phyloP scores from a whole-genome alignment of 2,113 vertebrate genomes.

The Dasyurus viverrinus region DNA sequence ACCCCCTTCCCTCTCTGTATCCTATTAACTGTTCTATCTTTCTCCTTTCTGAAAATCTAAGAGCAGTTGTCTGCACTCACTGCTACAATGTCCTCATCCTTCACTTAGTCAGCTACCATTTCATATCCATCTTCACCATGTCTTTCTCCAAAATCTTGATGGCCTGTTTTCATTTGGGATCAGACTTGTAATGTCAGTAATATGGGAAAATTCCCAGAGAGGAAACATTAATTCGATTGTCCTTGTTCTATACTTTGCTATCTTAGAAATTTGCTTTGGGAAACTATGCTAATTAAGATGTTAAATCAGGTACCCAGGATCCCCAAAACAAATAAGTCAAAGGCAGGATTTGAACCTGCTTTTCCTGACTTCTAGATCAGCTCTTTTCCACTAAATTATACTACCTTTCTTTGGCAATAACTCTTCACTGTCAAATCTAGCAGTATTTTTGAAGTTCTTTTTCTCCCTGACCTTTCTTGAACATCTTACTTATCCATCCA shows the following conservation, averaged over 20 bases:
- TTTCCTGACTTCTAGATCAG: background rate
- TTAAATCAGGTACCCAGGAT: background rate
- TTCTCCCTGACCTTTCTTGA: background rate
- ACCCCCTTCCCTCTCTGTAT: background rate
- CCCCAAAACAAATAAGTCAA: background rate
- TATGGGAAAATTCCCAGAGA: background rate
- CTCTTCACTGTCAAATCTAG: background rate
- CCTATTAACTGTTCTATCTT: background rate
- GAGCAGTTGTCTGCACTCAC: background rate
- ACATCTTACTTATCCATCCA: background rate
- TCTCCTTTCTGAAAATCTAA: background rate
- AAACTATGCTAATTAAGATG: background rate
- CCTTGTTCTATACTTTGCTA: background rate
- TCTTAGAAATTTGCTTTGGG: background rate
- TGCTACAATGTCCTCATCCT: background rate
- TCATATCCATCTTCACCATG: background rate
- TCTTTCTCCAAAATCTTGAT: background rate
- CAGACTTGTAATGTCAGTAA: background rate
- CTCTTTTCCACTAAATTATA: background rate
- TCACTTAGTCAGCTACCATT: background rate
- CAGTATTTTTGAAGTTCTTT: background rate
- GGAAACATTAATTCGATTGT: background rate
- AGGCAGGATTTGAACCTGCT: background rate
- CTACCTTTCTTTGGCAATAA: background rate
- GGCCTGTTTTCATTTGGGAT: background rate